Percentiles rank a stretch among this genome's conserved stretches.
phyloP scores from a whole-genome alignment of 2,113 vertebrate species.

The Benitochromis conjunctus region DNA sequence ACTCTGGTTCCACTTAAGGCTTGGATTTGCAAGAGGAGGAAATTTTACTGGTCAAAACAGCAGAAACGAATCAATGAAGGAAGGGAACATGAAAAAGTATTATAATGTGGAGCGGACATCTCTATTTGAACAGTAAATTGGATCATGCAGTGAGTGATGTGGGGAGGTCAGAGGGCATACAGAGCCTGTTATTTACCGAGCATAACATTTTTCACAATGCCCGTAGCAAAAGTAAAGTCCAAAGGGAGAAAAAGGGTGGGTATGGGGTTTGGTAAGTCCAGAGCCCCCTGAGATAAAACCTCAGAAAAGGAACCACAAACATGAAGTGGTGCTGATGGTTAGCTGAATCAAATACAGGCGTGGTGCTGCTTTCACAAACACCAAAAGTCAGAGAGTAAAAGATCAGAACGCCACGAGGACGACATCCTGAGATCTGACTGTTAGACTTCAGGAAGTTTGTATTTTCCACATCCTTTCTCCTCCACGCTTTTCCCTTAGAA shows the following conservation, averaged over 20 bases:
- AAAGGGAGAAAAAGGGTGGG: not conserved
- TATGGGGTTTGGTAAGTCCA: slow-evolving; percentile 22
- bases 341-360: slow-evolving; percentile 13
- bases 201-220: not conserved
- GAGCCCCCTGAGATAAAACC: slow-evolving; percentile 3
- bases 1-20: slow-evolving; percentile 39
- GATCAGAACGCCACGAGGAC: not conserved
- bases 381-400: not conserved
- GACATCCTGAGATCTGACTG: not conserved
- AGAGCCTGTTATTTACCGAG: not conserved
- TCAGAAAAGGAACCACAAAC: slow-evolving; percentile 34
- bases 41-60: not conserved
- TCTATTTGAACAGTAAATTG: not conserved
- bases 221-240: not conserved
- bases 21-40: not conserved
- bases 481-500: not conserved
- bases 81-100: not conserved
- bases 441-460: not conserved
- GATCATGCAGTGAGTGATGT: not conserved
- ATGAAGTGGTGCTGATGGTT: not conserved
- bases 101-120: not conserved
- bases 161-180: not conserved
- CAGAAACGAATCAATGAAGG: not conserved
- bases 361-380: not conserved
- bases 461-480: not conserved